Evolutionary conservation across 2,888 invertebrate species (phyloP).

Genomic region (Drosophila rellima): DNA sequence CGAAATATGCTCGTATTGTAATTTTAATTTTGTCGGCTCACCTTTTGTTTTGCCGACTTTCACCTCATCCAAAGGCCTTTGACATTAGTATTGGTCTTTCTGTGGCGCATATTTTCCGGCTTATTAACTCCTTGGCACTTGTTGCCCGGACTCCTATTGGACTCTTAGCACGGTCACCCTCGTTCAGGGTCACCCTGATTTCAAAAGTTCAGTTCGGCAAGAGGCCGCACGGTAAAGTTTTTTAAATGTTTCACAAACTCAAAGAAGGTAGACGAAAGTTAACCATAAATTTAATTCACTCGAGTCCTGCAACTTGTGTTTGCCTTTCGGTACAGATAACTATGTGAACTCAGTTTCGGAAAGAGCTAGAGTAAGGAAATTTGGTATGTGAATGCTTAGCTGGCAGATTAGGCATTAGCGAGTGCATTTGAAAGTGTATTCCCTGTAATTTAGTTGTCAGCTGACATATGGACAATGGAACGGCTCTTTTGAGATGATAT

Average conservation of each 20-base stretch:
- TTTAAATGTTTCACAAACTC: conserved; percentile 12
- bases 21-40: conserved; percentile 34
- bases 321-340: background rate
- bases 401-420: too few relatives aligned
- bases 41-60: conserved; percentile 51
- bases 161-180: background rate
- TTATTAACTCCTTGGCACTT: conserved; percentile 65
- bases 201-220: conserved; percentile 4
- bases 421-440: background rate
- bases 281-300: background rate
- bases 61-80: conserved; percentile 38
- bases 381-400: background rate
- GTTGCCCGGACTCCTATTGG: conserved; percentile 30
- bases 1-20: conserved; percentile 18
- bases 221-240: conserved; percentile 8
- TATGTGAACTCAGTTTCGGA: background rate
- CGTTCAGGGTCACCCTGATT: background rate
- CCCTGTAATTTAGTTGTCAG: background rate
- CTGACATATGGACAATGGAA: background rate
- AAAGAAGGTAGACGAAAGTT: conserved; percentile 1
- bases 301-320: conserved; percentile 1
- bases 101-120: conserved; percentile 63
- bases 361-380: background rate
- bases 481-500: too few relatives aligned
- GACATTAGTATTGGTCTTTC: conserved; percentile 51